These are phyloP conservation scores for Channa argus DNA, from an alignment of 2,113 vertebrate species.

Conservation along the genomic window DNA sequence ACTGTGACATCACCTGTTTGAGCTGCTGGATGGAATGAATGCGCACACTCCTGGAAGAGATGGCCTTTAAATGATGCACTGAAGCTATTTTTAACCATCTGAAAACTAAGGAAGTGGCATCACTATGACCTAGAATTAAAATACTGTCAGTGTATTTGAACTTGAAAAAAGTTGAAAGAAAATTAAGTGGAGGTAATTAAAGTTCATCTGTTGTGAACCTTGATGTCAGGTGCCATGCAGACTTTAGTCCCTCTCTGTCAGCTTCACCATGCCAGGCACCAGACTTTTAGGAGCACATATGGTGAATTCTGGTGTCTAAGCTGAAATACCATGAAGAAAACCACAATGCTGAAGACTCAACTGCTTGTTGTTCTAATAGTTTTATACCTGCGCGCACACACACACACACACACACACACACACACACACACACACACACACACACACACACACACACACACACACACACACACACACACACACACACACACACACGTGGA, in stretches of 20 bases:
- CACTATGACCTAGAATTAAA: conserved; percentile 42
- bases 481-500: conserved; percentile 43
- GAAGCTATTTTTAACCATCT: conserved; percentile 34
- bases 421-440: conserved; percentile 12
- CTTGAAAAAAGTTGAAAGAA: conserved; percentile 16
- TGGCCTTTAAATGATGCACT: conserved; percentile 22
- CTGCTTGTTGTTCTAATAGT: conserved; percentile 33
- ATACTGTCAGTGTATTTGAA: conserved; percentile 39
- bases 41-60: conserved; percentile 18
- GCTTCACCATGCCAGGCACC: neutral
- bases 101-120: conserved; percentile 38
- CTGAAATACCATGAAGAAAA: neutral
- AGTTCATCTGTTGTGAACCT: conserved; percentile 16
- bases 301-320: conserved; percentile 18
- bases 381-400: conserved; percentile 21
- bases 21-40: conserved; percentile 50
- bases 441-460: conserved; percentile 22
- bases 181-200: neutral
- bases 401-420: conserved; percentile 27
- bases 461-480: conserved; percentile 41
- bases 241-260: conserved; percentile 9
- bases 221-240: neutral
- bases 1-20: neutral
- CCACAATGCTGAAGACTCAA: conserved; percentile 28
- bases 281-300: conserved; percentile 19